Evolutionary conservation across 1,140 invertebrate species (phyloP), one percentile per base, ranked within the genome.

Genomic region (Trichonephila inaurata): DNA sequence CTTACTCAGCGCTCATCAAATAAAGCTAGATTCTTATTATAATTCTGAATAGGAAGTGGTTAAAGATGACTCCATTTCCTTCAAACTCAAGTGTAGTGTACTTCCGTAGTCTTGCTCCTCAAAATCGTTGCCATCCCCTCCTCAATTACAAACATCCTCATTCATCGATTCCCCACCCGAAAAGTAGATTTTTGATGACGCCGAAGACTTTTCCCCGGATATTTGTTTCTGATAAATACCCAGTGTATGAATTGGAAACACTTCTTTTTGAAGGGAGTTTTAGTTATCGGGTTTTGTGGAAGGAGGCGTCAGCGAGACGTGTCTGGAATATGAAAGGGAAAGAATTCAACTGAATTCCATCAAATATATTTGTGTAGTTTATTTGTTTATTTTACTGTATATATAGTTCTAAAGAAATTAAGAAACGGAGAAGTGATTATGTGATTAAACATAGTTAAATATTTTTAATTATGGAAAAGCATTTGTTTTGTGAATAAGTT

Each of bases 21-120:
- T 77, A 77, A 18, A 28, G 33, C 28, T n/a, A 21, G 44, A 14
- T 85, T 60, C 60, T 87, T 60, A 40, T 87, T 64, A 64, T 40
- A 87, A 87, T 87, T 87, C 60, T 40, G 7, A 28, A 87, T 87
- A 60, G 85, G 85, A 87, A 87, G 28, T 44, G 85, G 60, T 61
- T 87, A 18, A 16, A 60, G 24, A 77, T 21, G 85, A 87, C 24
- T 87, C 85, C 60, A 87, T 87, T 87, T 61, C 62, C 28, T 61
- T 24, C 72, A 16, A 16, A 40, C 16, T 87, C 16, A 21, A 87
- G 85, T 64, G 61, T 40, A 40, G 33, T 33, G n/a, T 61, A 87
- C 85, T 87, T 87, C 85, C 85, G 60, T 10, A 40, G 19, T 28
- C 28, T 19, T 19, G 60, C 61, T 66, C 64, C 33, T 64, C 28